Evolutionary conservation across 1,140 invertebrate genomes (phyloP).

Genomic region (Micrasema longulum): DNA sequence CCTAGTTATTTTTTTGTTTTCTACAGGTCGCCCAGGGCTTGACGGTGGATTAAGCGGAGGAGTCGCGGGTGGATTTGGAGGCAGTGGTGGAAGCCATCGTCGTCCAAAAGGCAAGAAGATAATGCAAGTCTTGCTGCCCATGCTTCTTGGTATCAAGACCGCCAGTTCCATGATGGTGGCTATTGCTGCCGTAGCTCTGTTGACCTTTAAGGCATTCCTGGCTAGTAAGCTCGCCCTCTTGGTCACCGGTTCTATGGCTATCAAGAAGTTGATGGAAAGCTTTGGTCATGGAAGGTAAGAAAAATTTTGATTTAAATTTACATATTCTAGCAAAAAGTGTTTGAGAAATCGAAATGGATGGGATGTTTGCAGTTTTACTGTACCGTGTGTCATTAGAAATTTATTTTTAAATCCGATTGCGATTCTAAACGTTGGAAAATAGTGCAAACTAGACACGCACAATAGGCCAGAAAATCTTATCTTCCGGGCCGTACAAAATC

Average conservation of each 20-base stretch:
- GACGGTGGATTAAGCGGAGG: neutral
- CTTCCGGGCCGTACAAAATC: too few species aligned
- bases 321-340: too few species aligned
- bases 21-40: neutral
- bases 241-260: conserved; percentile 69
- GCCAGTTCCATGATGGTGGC: conserved; percentile 70
- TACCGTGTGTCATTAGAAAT: too few species aligned
- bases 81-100: neutral
- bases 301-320: too few species aligned
- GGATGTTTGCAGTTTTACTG: too few species aligned
- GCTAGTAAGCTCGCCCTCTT: conserved; percentile 73
- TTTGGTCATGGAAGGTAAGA: conserved; percentile 59
- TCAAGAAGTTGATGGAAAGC: conserved; percentile 70
- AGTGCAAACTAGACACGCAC: too few species aligned
- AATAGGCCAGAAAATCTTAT: too few species aligned
- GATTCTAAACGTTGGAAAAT: too few species aligned
- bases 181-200: conserved; percentile 68
- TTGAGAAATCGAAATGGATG: too few species aligned
- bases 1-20: too few species aligned
- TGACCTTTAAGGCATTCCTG: conserved; percentile 73
- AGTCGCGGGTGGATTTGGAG: neutral
- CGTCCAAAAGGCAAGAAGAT: conserved; percentile 65
- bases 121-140: conserved; percentile 70
- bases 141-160: conserved; percentile 73
- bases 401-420: too few species aligned